phyloP scores from a whole-genome alignment of 1,140 invertebrate species.

The Drosophila guanche region DNA sequence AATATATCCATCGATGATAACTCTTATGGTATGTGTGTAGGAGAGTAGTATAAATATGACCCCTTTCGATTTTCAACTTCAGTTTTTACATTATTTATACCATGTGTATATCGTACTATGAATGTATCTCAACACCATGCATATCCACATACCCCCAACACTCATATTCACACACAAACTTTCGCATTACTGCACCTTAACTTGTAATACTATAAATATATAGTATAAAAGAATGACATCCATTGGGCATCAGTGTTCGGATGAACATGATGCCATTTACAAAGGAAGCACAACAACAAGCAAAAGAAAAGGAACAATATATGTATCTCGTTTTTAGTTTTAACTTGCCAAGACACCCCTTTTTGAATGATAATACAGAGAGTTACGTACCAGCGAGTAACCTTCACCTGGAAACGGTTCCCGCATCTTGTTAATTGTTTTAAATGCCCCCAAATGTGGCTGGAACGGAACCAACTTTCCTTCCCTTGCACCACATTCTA shows the following conservation, averaged over 20 bases:
- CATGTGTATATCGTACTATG: conserved; percentile 25
- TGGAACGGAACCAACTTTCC: conserved; percentile 25
- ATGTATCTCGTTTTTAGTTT: conserved; percentile 79
- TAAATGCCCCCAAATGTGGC: conserved; percentile 49
- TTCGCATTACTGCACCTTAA: conserved; percentile 14
- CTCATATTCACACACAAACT: conserved; percentile 17
- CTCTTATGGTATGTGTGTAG: conserved; percentile 29
- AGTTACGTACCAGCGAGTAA: conserved; percentile 43
- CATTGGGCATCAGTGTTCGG: conserved; percentile 22
- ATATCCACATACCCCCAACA: conserved; percentile 13
- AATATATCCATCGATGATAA: conserved; percentile 22
- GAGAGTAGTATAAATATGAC: conserved; percentile 25
- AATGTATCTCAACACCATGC: conserved; percentile 73
- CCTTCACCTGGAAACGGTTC: conserved; percentile 59
- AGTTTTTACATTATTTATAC: conserved; percentile 44
- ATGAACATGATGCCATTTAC: conserved; percentile 11
- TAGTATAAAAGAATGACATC: conserved; percentile 18
- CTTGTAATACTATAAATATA: background rate
- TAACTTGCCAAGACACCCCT: conserved; percentile 65
- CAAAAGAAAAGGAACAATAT: conserved; percentile 41
- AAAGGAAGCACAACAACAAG: conserved; percentile 17
- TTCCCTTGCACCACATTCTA: conserved; percentile 25
- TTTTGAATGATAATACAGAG: conserved; percentile 37
- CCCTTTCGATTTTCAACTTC: conserved; percentile 41
- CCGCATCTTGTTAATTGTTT: conserved; percentile 74